A percentile compares a stretch with the other conserved stretches of the same genome.
Conservation (phyloP, 2,888 invertebrate genomes). For the Noctua janthina region DNA sequence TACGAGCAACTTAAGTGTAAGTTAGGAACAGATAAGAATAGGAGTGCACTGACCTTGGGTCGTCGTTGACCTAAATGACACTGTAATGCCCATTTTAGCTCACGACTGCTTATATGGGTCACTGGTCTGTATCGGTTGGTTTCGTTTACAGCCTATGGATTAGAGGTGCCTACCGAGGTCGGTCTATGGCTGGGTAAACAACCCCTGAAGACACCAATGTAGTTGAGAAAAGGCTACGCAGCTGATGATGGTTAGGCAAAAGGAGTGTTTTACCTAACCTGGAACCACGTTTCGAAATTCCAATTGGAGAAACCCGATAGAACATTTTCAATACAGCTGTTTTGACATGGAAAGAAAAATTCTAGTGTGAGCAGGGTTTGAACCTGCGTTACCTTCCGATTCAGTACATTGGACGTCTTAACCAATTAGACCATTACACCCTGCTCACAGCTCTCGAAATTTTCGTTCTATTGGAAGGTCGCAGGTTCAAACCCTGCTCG, state of each 20-base stretch:
- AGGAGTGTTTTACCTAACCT: neutral
- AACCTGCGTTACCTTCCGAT: too few relatives aligned
- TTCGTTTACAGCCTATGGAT: neutral
- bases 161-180: neutral
- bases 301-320: neutral
- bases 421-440: too few relatives aligned
- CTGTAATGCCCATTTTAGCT: neutral
- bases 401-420: too few relatives aligned
- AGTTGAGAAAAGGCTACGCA: neutral
- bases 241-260: neutral
- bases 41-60: neutral
- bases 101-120: neutral
- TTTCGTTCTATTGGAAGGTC: too few relatives aligned
- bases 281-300: neutral
- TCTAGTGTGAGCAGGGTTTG: too few relatives aligned
- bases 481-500: too few relatives aligned
- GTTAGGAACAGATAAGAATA: neutral
- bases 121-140: neutral
- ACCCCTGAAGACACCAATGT: neutral
- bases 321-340: too few relatives aligned
- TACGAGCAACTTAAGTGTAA: neutral
- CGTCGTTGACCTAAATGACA: neutral
- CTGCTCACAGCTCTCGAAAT: too few relatives aligned
- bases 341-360: too few relatives aligned
- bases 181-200: neutral